Conservation (phyloP, 2,888 invertebrate species). For the Fabriciana adippe region DNA sequence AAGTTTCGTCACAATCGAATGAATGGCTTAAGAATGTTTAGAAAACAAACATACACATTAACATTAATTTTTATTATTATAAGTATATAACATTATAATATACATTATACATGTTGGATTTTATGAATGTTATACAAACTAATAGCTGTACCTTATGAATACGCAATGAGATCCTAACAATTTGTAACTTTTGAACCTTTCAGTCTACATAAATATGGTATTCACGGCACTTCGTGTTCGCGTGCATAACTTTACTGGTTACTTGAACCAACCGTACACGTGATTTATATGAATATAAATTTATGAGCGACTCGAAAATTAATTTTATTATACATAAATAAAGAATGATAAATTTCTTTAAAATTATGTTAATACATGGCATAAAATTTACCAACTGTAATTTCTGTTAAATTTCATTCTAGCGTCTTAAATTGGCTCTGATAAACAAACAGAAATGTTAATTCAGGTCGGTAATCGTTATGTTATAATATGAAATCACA, state of each 20-base stretch:
- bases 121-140: slow-evolving; percentile 10
- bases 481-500: too few relatives aligned
- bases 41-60: too few relatives aligned
- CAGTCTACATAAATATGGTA: slow-evolving; percentile 23
- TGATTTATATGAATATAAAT: slow-evolving; percentile 1
- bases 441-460: too few relatives aligned
- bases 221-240: slow-evolving; percentile 16
- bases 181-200: slow-evolving; percentile 25
- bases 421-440: too few relatives aligned
- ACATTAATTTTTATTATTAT: too few relatives aligned
- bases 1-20: too few relatives aligned
- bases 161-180: slow-evolving; percentile 21
- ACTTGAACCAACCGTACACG: neutral
- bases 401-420: too few relatives aligned
- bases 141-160: slow-evolving; percentile 21
- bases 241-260: slow-evolving; percentile 4
- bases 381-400: too few relatives aligned
- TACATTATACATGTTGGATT: neutral
- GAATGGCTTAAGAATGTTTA: too few relatives aligned
- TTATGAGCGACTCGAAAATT: neutral
- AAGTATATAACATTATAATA: too few relatives aligned
- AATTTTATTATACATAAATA: neutral
- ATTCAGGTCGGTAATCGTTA: too few relatives aligned
- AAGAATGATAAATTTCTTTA: neutral
- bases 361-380: too few relatives aligned